Percentiles rank a stretch among this genome's conserved stretches.
These are phyloP conservation scores for Clarias platycephalus DNA, from an alignment of 2,797 vertebrate species.

Conservation along the genomic window DNA sequence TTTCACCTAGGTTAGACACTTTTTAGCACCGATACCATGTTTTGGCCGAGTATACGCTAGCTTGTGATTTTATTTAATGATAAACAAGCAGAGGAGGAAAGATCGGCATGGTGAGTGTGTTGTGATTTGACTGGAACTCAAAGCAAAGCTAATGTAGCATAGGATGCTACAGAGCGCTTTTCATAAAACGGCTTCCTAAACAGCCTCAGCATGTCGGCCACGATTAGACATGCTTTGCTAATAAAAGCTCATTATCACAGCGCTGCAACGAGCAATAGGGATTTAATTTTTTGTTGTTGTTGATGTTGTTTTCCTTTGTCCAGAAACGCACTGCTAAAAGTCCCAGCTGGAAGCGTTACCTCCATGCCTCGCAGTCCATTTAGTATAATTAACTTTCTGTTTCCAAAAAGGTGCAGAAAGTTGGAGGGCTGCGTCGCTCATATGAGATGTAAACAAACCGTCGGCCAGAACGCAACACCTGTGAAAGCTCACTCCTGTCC, in stretches of 20 bases:
- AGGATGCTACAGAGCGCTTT: conserved; percentile 40
- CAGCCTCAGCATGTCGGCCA: conserved; percentile 48
- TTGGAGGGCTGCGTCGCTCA: conserved; percentile 38
- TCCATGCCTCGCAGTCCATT: conserved; percentile 40
- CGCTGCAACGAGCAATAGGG: conserved; percentile 23
- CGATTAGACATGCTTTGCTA: conserved; percentile 58
- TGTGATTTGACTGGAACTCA: conserved; percentile 52
- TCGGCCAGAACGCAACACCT: conserved; percentile 40
- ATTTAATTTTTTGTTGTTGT: not conserved
- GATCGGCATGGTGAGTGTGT: conserved; percentile 35
- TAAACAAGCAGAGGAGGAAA: conserved; percentile 44
- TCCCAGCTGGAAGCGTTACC: conserved; percentile 37
- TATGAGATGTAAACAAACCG: conserved; percentile 46
- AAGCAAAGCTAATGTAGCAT: conserved; percentile 51
- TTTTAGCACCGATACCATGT: no score
- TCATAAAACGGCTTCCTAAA: conserved; percentile 47
- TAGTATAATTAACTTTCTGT: conserved; percentile 50
- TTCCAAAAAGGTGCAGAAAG: conserved; percentile 48
- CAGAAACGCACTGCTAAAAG: conserved; percentile 23
- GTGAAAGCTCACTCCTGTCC: conserved; percentile 14
- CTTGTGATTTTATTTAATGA: conserved; percentile 58
- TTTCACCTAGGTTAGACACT: no score
- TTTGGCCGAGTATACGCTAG: conserved; percentile 17
- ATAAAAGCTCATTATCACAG: conserved; percentile 59
- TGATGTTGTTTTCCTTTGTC: not conserved